Base-by-base conservation (phyloP, 2,113 vertebrate species). In the Pteropus alecto region DNA sequence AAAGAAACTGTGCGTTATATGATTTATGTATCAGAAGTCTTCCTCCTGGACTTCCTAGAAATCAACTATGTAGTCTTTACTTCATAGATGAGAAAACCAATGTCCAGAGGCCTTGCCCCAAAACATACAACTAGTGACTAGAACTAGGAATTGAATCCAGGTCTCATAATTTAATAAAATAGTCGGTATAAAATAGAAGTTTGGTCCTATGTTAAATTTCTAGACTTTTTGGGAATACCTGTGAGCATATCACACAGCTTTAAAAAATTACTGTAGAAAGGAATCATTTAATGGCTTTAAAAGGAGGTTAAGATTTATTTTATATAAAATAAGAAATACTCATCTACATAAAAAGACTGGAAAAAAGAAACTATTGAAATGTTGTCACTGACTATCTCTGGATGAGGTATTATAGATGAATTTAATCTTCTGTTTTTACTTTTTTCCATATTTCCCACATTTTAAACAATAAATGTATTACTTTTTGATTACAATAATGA, bases 361-460 rank as follows among this genome's bases (percentile, higher is more conserved):
- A 96, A 84, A 87, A 96, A 84, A 87, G 41, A 94, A 51, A 48
- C 30, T 28, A 67, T 30, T n/a, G 43, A 83, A 79, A 60, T 63
- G 15, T 63, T 90, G 38, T 51, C 35, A 61, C 18, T 82, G 41
- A 10, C 46, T 87, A 14, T 38, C 14, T 67, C 21, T 38, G 48
- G 16, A 68, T 51, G 7, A 58, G 6, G 35, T 1, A 46, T 28
- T 65, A 46, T 10, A 82, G 14, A 60, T 26, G 3, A 76, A 92
- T 70, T 81, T 43, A 87, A 73, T 92, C 8, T 65, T 73, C 24
- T 33, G 16, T 78, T 96, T 92, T 76, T 10, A 76, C 2, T 90
- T 85, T 93, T 93, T 90, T 74, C 54, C 16, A 8, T 76, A 58
- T 84, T 92, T 84, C 12, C 35, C 15, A 46, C 79, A 71, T 70